phyloP scores from a whole-genome alignment of 2,797 vertebrate genomes.

The Otolemur crassicaudatus region DNA sequence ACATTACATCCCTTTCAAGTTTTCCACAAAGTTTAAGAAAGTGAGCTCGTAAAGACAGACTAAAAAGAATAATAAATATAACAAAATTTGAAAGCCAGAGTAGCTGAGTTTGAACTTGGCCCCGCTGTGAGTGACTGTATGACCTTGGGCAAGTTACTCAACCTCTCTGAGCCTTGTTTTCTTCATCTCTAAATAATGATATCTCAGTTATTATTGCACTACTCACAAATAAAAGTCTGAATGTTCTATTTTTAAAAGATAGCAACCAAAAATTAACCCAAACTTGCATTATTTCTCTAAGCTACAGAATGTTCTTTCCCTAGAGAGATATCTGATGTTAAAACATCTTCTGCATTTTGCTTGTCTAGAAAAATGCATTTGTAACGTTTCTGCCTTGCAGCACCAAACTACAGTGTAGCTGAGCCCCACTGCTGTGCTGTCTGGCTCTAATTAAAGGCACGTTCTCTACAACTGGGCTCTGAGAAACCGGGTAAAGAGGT shows the following conservation, averaged over 20 bases:
- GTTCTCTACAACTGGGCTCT: background rate
- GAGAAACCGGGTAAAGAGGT: conserved; percentile 12
- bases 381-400: conserved; percentile 51
- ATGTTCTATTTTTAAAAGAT: conserved; percentile 60
- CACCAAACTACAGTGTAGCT: background rate
- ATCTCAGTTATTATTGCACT: background rate
- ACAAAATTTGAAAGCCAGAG: background rate
- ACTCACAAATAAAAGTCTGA: conserved; percentile 50
- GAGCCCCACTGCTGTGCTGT: conserved; percentile 42
- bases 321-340: conserved; percentile 45
- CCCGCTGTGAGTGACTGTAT: background rate
- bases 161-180: background rate
- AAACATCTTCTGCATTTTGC: conserved; percentile 65
- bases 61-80: background rate
- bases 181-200: conserved; percentile 29
- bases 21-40: background rate
- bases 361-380: conserved; percentile 34
- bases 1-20: background rate
- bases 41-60: background rate
- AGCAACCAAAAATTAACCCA: conserved; percentile 52
- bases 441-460: conserved; percentile 64
- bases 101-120: background rate
- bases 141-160: background rate
- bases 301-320: conserved; percentile 39
- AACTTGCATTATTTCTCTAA: conserved; percentile 32